Evolutionary conservation across 1,140 invertebrate species (phyloP).

Genomic region (Archivesica marissinica): DNA sequence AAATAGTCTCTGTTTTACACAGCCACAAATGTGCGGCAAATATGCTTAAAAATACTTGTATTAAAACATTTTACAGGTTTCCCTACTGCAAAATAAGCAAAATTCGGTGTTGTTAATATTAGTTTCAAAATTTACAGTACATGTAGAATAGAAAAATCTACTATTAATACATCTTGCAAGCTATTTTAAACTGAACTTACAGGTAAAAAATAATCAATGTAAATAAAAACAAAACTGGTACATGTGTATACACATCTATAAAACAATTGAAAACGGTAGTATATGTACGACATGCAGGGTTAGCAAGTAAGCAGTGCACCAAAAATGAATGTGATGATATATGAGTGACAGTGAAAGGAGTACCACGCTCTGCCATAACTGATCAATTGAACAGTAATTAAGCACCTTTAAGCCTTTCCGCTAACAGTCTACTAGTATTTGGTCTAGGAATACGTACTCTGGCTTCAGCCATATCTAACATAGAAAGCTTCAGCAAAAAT

Average conservation of each 20-base stretch:
- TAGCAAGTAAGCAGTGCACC: conserved; percentile 48
- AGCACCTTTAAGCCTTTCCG: conserved; percentile 56
- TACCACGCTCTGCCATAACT: conserved; percentile 60
- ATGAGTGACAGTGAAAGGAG: conserved; percentile 50
- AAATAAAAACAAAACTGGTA: background rate
- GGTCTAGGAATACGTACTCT: background rate
- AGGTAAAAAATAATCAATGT: background rate
- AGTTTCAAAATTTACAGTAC: too few relatives aligned
- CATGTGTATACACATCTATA: background rate
- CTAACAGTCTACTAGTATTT: background rate
- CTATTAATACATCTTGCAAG: too few relatives aligned
- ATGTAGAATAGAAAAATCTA: too few relatives aligned
- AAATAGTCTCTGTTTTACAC: too few relatives aligned
- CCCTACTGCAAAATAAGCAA: too few relatives aligned
- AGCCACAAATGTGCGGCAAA: too few relatives aligned
- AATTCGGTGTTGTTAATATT: too few relatives aligned
- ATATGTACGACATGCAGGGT: conserved; percentile 43
- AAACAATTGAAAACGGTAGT: background rate
- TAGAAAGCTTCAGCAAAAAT: conserved; percentile 32
- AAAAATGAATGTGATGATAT: conserved; percentile 47
- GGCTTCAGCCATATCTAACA: background rate
- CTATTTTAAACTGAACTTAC: too few relatives aligned
- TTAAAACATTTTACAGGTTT: too few relatives aligned
- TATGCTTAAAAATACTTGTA: too few relatives aligned
- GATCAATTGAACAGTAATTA: conserved; percentile 24